These are phyloP conservation scores for Ptiloglossa arizonensis DNA, from an alignment of 1,140 invertebrate species.

Conservation along the genomic window DNA sequence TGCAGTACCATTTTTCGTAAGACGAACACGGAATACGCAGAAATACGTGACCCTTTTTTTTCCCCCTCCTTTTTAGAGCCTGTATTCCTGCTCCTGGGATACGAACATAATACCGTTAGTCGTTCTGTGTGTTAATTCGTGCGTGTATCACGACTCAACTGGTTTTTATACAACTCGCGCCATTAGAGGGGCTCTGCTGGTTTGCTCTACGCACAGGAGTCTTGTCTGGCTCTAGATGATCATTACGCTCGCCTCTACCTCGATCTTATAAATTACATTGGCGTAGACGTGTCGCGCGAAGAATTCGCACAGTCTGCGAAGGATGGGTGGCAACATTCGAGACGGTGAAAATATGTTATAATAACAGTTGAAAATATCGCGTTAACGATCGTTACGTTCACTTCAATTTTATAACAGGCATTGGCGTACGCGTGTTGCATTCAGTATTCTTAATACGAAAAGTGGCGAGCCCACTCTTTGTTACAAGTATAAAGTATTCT, in stretches of 20 bases:
- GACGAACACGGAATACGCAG: background rate
- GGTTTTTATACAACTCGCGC: constrained; percentile 22
- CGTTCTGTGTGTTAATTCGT: constrained; percentile 13
- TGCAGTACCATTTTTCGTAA: background rate
- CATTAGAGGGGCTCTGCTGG: constrained; percentile 21
- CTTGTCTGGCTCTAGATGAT: constrained; percentile 15
- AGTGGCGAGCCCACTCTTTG: too few relatives aligned
- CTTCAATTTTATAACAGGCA: background rate
- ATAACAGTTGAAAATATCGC: too few relatives aligned
- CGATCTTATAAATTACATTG: background rate
- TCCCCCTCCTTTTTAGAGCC: background rate
- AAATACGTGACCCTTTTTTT: background rate
- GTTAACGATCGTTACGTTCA: too few relatives aligned
- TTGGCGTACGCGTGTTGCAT: too few relatives aligned
- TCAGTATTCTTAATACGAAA: too few relatives aligned
- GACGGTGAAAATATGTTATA: too few relatives aligned
- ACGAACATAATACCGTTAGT: constrained; percentile 3
- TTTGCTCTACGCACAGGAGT: background rate
- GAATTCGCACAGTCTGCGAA: too few relatives aligned
- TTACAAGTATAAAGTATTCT: too few relatives aligned
- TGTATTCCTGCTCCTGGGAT: background rate
- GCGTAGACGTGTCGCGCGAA: background rate
- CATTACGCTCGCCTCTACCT: constrained; percentile 1
- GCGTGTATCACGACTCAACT: constrained; percentile 1
- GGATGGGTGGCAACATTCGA: too few relatives aligned